A percentile compares a stretch with the other conserved stretches of the same genome.
Conservation (phyloP, 2,113 vertebrate genomes). For the Felis chaus region DNA sequence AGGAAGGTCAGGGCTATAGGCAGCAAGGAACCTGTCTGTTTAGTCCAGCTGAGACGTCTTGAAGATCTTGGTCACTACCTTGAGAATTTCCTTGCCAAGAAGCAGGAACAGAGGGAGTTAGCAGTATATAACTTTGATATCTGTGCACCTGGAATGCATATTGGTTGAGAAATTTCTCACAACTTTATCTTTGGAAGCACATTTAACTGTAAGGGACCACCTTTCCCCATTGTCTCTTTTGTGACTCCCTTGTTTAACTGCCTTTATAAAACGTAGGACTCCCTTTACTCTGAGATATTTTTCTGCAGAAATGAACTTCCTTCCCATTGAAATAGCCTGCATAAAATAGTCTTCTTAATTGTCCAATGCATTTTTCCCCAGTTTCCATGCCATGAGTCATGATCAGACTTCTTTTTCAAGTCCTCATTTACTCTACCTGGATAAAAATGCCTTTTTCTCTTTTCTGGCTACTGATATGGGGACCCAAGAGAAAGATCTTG, state of each 20-base stretch:
- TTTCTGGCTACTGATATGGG: neutral
- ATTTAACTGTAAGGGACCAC: neutral
- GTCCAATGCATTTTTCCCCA: neutral
- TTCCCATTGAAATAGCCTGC: neutral
- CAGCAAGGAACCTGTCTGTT: neutral
- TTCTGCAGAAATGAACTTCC: neutral
- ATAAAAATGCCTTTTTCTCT: neutral
- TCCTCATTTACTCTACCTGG: neutral
- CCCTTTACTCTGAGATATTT: neutral
- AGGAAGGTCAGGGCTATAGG: neutral
- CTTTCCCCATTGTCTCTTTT: neutral
- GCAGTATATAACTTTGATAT: neutral
- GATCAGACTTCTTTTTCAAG: neutral
- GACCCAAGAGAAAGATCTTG: neutral
- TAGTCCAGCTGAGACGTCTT: neutral
- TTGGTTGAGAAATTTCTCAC: neutral
- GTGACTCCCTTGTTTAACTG: neutral
- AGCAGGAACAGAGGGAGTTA: neutral
- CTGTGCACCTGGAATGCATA: neutral
- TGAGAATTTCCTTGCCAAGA: neutral
- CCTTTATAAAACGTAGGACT: neutral
- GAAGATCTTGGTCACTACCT: neutral
- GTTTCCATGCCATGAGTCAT: neutral
- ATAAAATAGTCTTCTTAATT: neutral
- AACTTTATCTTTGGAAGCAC: neutral